Evolutionary conservation across 2,113 vertebrate species (phyloP).

Genomic region (Asarcornis scutulata): DNA sequence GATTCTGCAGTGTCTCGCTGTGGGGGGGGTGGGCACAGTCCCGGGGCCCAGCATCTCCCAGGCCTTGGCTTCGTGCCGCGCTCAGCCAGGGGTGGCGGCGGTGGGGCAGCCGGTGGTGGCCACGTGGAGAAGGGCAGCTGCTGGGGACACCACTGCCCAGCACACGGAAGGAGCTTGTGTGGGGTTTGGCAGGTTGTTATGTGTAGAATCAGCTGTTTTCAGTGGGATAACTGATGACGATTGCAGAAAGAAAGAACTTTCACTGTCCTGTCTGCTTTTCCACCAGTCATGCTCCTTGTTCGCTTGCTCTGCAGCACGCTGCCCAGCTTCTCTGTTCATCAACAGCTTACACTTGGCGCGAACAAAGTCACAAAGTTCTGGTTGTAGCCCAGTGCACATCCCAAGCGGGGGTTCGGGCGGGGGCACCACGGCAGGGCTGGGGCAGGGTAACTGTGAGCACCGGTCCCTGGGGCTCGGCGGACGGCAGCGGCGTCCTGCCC

Average conservation of each 20-base stretch:
- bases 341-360: background rate
- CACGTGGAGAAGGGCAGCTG: background rate
- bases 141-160: background rate
- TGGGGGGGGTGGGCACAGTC: background rate
- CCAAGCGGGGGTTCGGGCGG: background rate
- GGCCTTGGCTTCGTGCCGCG: rapidly evolving
- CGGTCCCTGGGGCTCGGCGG: rapidly evolving
- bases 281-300: background rate
- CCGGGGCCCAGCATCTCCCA: rapidly evolving
- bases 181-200: background rate
- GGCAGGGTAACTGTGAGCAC: rapidly evolving
- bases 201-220: background rate
- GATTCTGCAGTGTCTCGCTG: background rate
- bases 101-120: background rate
- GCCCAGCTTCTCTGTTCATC: background rate
- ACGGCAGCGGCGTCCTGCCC: background rate
- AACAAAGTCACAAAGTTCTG: rapidly evolving
- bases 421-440: rapidly evolving
- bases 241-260: background rate
- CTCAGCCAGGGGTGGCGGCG: background rate
- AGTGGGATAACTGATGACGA: background rate
- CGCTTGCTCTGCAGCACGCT: background rate
- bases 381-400: rapidly evolving
- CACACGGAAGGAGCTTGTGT: background rate
- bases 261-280: background rate